Evolutionary conservation across 2,888 invertebrate genomes (phyloP), one percentile per base, ranked within the genome.

Genomic region (Criorhina ranunculi): DNA sequence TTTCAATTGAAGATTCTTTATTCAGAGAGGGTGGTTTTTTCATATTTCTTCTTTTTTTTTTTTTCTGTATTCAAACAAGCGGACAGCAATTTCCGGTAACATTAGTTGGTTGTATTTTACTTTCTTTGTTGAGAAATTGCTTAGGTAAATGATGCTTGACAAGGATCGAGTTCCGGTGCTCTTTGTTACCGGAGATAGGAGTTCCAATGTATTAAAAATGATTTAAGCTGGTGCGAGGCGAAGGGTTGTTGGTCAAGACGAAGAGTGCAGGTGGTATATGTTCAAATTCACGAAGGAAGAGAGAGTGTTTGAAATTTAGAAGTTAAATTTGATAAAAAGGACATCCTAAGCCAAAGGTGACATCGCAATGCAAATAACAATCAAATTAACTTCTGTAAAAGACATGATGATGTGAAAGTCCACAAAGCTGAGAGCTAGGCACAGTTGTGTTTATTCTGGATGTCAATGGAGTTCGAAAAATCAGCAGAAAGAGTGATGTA

Each of bases 81-180:
- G 64, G 64, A 49, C 46, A 12, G 11, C n/a, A 19, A 35, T 64
- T 64, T 49, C 44, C 46, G 64, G 64, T 49, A 64, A 35, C 64
- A 49, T 64, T 64, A 49, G 64, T 31, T 3, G 11, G 33, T 17
- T 35, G 6, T 11, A 46, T n/a, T 35, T 62, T 24, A 24, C 4
- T 17, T 15, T n/a, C 12, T 62, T 64, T 33, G 33, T 31, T 2
- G 19, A 31, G 8, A 29, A 51, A 12, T 24, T 51, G 9, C 51
- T 51, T 8, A 51, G 2, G 19, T 35, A 29, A 49, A 64, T 49
- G 33, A 29, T 33, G 24, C 49, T 49, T 33, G 35, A 19, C 46
- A 49, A 60, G 53, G 33, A 53, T 53, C 53, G 33, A 15, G 33
- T 53, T 53, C 53, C 53, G 31, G 31, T 5, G 9, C 53, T 31